Evolutionary conservation across 1,140 invertebrate species (phyloP), one percentile per base, ranked within the genome.

Genomic region (Vanessa atalanta): DNA sequence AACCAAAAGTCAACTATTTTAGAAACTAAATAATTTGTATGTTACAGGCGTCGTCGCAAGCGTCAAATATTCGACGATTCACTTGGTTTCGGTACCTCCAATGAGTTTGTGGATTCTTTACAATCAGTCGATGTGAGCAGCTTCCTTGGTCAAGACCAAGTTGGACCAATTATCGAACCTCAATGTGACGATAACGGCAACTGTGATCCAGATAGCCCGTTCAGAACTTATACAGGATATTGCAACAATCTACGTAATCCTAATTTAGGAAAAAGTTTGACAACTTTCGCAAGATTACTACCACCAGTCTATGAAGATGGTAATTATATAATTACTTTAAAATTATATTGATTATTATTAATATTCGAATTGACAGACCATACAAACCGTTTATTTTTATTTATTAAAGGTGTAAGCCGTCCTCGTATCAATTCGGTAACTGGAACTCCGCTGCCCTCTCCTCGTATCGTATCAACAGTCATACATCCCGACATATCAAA

Each of bases 161-260:
- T 91, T 0, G 94, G 93, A 0, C 94, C 94, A 1, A 79, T 92
- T 14, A 90, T 93, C 43, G 94, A 94, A 70, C 91, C 93, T 0
- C 94, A 95, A 68, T 95, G 95, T 51, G 96, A 96, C 31, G 96
- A 97, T 73, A 94, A 94, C 16, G 92, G 93, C 0, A 90, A 95
- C 8, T 99, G 98, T 81, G 97, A 99, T 84, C 94, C 97, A 1
- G 96, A 95, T 0, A 94, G 94, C 0, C 96, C 96, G 0, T 99
- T 97, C 91, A 94, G 98, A 76, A 96, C 96, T 0, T 94, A 96
- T 47, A 97, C 96, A 0, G 98, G 98, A 5, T 96, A 97, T 80
- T 99, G 98, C 83, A 99, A 99, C 84, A 99, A 99, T 87, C 88
- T 99, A 8, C 94, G 96, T 13, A 96, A 98, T 83, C 98, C 98